These are phyloP conservation scores for Heliangelus exortis DNA, from an alignment of 2,797 vertebrate species.

Conservation along the genomic window DNA sequence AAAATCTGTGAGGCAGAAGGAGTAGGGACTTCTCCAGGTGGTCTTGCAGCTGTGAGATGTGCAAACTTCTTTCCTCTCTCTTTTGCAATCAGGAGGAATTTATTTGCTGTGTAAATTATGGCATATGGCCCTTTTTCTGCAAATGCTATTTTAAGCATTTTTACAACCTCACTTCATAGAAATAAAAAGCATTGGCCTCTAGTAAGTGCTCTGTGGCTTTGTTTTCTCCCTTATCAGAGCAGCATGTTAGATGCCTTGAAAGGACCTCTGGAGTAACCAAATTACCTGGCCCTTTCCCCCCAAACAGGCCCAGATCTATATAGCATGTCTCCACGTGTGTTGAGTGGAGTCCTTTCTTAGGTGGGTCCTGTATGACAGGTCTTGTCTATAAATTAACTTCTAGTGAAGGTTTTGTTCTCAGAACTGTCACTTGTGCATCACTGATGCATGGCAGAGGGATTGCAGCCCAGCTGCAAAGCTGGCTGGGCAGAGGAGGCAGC, in stretches of 20 bases:
- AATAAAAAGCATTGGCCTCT: background rate
- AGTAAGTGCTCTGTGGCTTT: background rate
- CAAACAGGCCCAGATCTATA: background rate
- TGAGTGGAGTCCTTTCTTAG: background rate
- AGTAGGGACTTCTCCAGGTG: background rate
- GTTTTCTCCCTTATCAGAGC: background rate
- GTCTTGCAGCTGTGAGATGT: constrained; percentile 2
- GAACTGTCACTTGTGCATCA: background rate
- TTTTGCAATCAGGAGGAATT: background rate
- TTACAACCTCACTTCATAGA: background rate
- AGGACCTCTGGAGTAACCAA: background rate
- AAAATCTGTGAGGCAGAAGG: background rate
- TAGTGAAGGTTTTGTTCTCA: background rate
- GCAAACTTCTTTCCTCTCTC: background rate
- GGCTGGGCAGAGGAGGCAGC: background rate
- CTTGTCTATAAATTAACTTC: background rate
- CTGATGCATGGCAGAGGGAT: background rate
- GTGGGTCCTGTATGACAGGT: background rate
- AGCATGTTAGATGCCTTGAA: background rate
- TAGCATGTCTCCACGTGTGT: fast-evolving
- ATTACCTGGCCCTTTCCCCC: background rate
- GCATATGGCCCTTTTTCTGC: background rate
- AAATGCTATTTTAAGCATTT: background rate
- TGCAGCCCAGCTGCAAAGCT: background rate
- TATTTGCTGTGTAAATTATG: background rate